phyloP scores from a whole-genome alignment of 2,113 vertebrate species.

The Chlorodrepanis virens region DNA sequence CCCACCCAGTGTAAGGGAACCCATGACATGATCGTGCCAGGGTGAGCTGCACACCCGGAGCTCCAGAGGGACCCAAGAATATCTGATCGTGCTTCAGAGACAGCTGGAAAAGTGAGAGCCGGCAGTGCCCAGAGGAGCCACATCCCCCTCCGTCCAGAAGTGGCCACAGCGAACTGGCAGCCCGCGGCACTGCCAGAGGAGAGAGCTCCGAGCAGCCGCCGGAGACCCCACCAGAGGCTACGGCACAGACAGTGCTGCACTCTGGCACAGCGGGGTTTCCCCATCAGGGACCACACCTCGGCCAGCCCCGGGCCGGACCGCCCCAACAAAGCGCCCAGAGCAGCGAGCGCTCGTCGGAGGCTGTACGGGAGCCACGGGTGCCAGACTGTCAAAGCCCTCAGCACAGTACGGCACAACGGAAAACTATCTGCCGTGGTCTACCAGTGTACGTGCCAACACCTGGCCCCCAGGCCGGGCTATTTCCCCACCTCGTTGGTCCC shows the following conservation, averaged over 20 bases:
- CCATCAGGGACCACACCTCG: not conserved
- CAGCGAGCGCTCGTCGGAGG: rapidly evolving
- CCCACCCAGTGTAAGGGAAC: not conserved
- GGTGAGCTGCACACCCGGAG: rapidly evolving
- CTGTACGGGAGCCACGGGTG: not conserved
- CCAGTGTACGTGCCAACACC: rapidly evolving
- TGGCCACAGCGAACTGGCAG: rapidly evolving
- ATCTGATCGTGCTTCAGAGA: not conserved
- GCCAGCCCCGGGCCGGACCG: rapidly evolving
- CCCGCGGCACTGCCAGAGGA: not conserved
- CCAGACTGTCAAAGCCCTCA: not conserved
- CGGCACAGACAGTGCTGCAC: not conserved
- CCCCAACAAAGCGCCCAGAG: not conserved
- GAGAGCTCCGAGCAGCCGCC: not conserved
- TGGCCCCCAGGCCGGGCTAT: rapidly evolving
- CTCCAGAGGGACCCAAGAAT: not conserved
- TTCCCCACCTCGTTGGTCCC: not conserved
- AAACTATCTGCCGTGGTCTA: not conserved
- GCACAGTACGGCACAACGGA: not conserved
- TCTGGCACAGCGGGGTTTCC: not conserved
- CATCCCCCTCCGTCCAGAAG: not conserved
- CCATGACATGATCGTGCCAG: rapidly evolving
- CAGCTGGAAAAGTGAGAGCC: not conserved
- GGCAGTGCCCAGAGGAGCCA: not conserved
- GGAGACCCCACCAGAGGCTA: not conserved